Evolutionary conservation across 2,888 invertebrate species (phyloP), one percentile per base, ranked within the genome.

Genomic region (Rugalucina vietnamica): DNA sequence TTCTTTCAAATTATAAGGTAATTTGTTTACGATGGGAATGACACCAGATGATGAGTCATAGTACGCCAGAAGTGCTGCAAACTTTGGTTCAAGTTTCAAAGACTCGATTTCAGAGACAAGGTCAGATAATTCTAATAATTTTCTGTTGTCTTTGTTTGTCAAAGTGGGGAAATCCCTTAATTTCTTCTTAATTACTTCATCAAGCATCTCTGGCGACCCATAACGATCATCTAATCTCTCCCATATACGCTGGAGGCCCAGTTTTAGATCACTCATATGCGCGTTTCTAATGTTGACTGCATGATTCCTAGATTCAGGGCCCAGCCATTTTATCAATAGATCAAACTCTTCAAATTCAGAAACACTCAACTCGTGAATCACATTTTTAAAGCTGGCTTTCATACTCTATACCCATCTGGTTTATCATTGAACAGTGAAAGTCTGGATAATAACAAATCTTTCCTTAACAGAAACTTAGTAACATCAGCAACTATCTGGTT

Each of bases 381-480:
- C 77, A 24, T 69, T 54, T n/a, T 37, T 60, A 75, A 89, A 89
- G 27, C 77, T 72, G 14, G 37, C 12, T 70, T 86, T 89, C 87
- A 87, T 10, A 36, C 37, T 5, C 39, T n/a, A 76, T 80, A 87
- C 10, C 65, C 29, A 54, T 87, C 86, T 24, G 87, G 81, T 32
- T 65, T 75, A 57, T 89, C 87, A 74, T 84, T 72, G 69, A 81
- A 89, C 12, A 65, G 43, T 24, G 76, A 79, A 2, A 89, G 43
- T 50, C 89, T 29, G 0, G 82, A 81, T 0, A 86, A 43, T 1
- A 83, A 37, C 21, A 83, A 24, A 76, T 86, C 81, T 69, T 86
- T 86, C 34, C 70, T 75, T 32, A 86, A 32, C 24, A 86, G 29
- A 54, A 82, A 83, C 21, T 70, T 69, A 24, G 82, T 57, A n/a